Conservation (phyloP, 92 coral and sea anemone species). For the Porites evermanni region DNA sequence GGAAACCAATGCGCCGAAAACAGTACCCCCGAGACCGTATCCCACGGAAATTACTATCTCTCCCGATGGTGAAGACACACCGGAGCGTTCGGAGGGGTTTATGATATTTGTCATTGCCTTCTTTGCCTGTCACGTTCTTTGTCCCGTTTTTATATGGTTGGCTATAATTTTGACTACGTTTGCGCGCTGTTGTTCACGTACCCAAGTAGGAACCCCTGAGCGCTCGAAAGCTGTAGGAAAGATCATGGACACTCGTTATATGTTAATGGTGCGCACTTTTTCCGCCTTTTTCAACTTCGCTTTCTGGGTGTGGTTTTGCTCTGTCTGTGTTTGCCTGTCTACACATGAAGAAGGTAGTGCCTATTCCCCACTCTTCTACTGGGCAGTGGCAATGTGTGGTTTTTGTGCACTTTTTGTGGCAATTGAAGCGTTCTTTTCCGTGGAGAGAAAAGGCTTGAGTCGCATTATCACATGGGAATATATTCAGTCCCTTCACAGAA, state of each 20-base stretch:
- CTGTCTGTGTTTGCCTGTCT: conserved; percentile 37
- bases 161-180: conserved; percentile 11
- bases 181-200: conserved; percentile 9
- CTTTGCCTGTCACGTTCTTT: conserved; percentile 53
- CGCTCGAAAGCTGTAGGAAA: conserved; percentile 32
- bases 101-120: conserved; percentile 64
- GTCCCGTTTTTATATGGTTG: conserved; percentile 57
- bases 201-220: conserved; percentile 32
- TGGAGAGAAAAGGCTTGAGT: conserved; percentile 38
- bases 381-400: conserved; percentile 57
- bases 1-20: background rate
- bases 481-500: conserved; percentile 28
- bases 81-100: conserved; percentile 53
- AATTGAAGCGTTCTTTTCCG: conserved; percentile 48
- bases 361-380: conserved; percentile 36
- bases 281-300: conserved; percentile 61
- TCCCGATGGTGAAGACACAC: conserved; percentile 2
- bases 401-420: conserved; percentile 56
- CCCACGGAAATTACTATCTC: background rate
- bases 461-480: conserved; percentile 60
- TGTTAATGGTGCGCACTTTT: conserved; percentile 30
- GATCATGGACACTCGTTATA: conserved; percentile 20
- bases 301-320: conserved; percentile 65
- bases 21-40: conserved; percentile 1
- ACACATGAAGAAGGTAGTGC: conserved; percentile 7